A percentile compares a stretch with the other conserved stretches of the same genome.
These are phyloP conservation scores for Nanorana parkeri DNA, from an alignment of 2,113 vertebrate species.

Conservation along the genomic window DNA sequence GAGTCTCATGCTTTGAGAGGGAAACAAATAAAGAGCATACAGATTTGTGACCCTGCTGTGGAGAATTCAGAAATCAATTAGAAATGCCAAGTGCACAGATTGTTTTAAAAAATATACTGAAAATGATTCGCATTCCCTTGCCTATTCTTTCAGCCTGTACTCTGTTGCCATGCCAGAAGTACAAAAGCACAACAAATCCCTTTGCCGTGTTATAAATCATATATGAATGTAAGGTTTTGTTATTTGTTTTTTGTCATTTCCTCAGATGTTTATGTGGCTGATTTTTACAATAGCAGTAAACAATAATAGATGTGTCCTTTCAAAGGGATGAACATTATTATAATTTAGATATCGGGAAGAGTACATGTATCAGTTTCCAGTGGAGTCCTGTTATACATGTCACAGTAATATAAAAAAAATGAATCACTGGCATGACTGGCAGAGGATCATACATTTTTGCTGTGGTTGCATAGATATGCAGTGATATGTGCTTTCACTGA, in stretches of 20 bases:
- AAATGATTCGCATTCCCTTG: slow-evolving; percentile 21
- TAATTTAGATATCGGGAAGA: too few relatives aligned
- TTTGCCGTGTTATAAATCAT: slow-evolving; percentile 9
- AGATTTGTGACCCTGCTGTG: slow-evolving; percentile 34
- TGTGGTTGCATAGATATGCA: too few relatives aligned
- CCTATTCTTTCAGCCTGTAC: slow-evolving; percentile 30
- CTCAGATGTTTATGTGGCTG: background rate
- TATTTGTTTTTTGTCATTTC: slow-evolving; percentile 3
- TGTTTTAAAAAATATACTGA: slow-evolving; percentile 37
- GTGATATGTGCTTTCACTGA: too few relatives aligned
- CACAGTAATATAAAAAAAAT: too few relatives aligned
- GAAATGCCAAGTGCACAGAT: slow-evolving; percentile 39
- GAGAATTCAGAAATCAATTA: slow-evolving; percentile 44
- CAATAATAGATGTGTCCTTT: too few relatives aligned
- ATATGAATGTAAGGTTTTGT: slow-evolving; percentile 5
- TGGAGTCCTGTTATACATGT: too few relatives aligned
- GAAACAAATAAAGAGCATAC: background rate
- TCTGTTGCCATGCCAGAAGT: slow-evolving; percentile 19
- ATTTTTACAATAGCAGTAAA: too few relatives aligned
- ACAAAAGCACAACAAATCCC: slow-evolving; percentile 31
- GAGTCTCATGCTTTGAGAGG: slow-evolving; percentile 9
- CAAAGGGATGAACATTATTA: too few relatives aligned
- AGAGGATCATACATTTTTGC: too few relatives aligned
- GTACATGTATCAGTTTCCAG: too few relatives aligned
- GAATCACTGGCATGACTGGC: too few relatives aligned